phyloP scores from a whole-genome alignment of 2,888 invertebrate species.

The Phytoseiulus persimilis region DNA sequence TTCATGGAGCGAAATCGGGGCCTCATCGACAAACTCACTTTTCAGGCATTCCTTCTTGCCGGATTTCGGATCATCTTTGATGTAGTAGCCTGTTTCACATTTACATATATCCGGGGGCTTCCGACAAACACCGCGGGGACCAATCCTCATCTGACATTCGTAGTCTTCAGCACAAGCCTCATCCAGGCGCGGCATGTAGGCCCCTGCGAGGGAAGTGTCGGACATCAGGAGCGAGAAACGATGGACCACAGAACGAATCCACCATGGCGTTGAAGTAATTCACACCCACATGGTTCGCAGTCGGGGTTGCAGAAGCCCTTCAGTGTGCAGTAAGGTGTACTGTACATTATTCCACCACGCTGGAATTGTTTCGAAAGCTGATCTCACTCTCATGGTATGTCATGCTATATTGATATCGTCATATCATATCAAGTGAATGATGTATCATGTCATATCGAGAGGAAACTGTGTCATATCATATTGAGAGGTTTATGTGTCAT shows the following conservation, averaged over 20 bases:
- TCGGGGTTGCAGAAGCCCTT: slow-evolving; percentile 32
- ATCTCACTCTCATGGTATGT: not conserved
- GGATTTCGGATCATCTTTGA: not conserved
- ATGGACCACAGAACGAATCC: no score
- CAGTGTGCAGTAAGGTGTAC: not conserved
- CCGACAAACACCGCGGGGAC: slow-evolving; percentile 18
- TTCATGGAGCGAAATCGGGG: no score
- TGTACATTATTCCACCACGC: slow-evolving; percentile 23
- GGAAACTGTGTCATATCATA: no score
- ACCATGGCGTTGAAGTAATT: no score
- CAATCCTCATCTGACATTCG: slow-evolving; percentile 25
- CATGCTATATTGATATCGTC: not conserved
- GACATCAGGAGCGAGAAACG: no score
- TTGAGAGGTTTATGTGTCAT: no score
- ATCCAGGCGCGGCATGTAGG: slow-evolving; percentile 21
- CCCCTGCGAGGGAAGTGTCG: no score
- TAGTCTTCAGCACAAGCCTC: not conserved
- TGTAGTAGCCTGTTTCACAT: slow-evolving; percentile 24
- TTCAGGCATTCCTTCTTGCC: not conserved
- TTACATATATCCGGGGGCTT: slow-evolving; percentile 12
- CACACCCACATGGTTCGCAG: slow-evolving; percentile 14
- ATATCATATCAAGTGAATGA: no score
- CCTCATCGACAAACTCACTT: not conserved
- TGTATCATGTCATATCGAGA: no score
- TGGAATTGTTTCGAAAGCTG: not conserved